A percentile compares a stretch with the other conserved stretches of the same genome.
Conservation (phyloP, 2,113 vertebrate species). For the Plestiodon gilberti region DNA sequence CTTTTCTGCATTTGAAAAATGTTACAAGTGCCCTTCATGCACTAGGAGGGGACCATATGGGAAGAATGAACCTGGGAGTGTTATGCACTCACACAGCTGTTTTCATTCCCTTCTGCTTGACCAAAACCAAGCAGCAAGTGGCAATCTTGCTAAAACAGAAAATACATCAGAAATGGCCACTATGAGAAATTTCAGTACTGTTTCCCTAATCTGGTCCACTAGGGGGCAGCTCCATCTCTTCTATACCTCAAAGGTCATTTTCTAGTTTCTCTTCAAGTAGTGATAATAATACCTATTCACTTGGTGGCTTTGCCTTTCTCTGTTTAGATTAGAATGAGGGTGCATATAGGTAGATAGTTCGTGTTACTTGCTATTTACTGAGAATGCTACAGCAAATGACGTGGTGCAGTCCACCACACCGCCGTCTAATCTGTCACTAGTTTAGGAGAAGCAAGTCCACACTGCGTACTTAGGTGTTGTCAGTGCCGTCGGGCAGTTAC, state of each 20-base stretch:
- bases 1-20: background rate
- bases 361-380: background rate
- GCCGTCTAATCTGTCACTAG: too few species aligned
- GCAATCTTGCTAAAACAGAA: background rate
- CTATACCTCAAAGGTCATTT: background rate
- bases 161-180: background rate
- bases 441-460: too few species aligned
- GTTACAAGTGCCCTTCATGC: background rate
- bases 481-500: too few species aligned
- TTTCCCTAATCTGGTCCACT: background rate
- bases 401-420: background rate
- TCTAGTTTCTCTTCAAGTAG: background rate
- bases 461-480: too few species aligned
- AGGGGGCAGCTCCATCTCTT: constrained; percentile 5
- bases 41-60: background rate
- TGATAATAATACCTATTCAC: background rate
- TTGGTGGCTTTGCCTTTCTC: background rate
- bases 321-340: background rate
- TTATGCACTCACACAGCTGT: background rate
- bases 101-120: background rate
- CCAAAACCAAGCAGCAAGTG: background rate
- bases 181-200: background rate
- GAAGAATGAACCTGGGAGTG: background rate
- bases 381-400: background rate
- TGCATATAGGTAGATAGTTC: background rate